Conservation (phyloP, 2,888 invertebrate species). For the Tanytarsus gracilentus region DNA sequence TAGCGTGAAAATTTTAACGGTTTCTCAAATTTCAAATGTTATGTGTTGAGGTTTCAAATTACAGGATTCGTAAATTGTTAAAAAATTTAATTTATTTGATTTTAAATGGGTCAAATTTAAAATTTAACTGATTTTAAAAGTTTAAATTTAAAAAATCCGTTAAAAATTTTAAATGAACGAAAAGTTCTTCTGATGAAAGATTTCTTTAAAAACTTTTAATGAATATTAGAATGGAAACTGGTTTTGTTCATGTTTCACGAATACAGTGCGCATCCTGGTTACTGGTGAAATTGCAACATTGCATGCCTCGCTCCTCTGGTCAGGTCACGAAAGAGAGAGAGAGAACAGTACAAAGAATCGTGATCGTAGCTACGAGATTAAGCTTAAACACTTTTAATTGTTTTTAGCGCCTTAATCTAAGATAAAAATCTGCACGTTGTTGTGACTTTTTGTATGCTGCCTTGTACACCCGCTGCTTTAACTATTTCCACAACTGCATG, state of each 20-base stretch:
- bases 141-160: too few relatives aligned
- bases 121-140: too few relatives aligned
- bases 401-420: conserved; percentile 28
- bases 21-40: too few relatives aligned
- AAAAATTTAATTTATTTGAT: too few relatives aligned
- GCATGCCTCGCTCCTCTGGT: conserved; percentile 17
- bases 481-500: neutral
- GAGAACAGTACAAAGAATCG: conserved; percentile 24
- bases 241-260: conserved; percentile 24
- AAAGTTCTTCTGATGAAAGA: too few relatives aligned
- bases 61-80: too few relatives aligned
- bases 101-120: too few relatives aligned
- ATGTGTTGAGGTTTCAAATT: too few relatives aligned
- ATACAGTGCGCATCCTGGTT: conserved; percentile 18
- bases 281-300: conserved; percentile 20
- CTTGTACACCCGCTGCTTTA: conserved; percentile 8
- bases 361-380: conserved; percentile 24
- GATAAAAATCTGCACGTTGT: conserved; percentile 23
- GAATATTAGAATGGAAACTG: conserved; percentile 26
- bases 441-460: conserved; percentile 16
- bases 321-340: too few relatives aligned
- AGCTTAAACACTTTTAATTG: conserved; percentile 29
- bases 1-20: conserved; percentile 17
- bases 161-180: too few relatives aligned
- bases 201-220: too few relatives aligned